Percentiles rank a stretch among this genome's conserved stretches.
These are phyloP conservation scores for Chionodraco myersi DNA, from an alignment of 2,113 vertebrate genomes.

Conservation along the genomic window DNA sequence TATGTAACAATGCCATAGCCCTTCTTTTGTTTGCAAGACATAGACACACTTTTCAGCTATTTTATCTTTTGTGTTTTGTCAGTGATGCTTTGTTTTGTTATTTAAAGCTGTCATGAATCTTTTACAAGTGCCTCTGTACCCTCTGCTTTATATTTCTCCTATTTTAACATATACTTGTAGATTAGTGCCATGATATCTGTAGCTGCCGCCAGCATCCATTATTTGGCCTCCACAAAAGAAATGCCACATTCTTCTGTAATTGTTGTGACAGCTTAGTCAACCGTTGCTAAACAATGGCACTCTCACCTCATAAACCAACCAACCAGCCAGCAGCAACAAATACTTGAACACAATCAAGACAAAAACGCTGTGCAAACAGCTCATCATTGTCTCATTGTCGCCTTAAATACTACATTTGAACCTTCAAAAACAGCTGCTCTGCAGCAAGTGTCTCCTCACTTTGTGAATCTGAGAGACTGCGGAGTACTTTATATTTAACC, in stretches of 20 bases:
- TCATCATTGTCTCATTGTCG: conserved; percentile 28
- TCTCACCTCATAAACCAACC: conserved; percentile 25
- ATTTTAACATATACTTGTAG: neutral
- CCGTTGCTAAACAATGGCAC: conserved; percentile 26
- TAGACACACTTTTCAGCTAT: neutral
- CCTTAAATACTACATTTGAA: conserved; percentile 24
- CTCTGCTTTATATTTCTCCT: neutral
- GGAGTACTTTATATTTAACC: conserved; percentile 22
- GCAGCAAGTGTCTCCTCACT: neutral
- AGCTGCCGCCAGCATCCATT: conserved; percentile 8
- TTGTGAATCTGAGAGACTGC: conserved; percentile 2
- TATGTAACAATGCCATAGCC: neutral
- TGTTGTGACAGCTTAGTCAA: conserved; percentile 22
- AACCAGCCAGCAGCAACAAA: conserved; percentile 29
- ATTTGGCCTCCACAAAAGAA: conserved; percentile 21
- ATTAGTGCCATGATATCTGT: neutral
- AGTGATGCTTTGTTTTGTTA: conserved; percentile 7
- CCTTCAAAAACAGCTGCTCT: neutral
- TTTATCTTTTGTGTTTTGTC: conserved; percentile 2
- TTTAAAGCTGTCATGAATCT: conserved; percentile 30
- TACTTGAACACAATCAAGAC: conserved; percentile 8
- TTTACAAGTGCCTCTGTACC: neutral
- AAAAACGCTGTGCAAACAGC: conserved; percentile 13
- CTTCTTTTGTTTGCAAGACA: neutral
- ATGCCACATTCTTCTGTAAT: conserved; percentile 30